phyloP scores from a whole-genome alignment of 2,797 vertebrate genomes.

The Apodemus agrarius region DNA sequence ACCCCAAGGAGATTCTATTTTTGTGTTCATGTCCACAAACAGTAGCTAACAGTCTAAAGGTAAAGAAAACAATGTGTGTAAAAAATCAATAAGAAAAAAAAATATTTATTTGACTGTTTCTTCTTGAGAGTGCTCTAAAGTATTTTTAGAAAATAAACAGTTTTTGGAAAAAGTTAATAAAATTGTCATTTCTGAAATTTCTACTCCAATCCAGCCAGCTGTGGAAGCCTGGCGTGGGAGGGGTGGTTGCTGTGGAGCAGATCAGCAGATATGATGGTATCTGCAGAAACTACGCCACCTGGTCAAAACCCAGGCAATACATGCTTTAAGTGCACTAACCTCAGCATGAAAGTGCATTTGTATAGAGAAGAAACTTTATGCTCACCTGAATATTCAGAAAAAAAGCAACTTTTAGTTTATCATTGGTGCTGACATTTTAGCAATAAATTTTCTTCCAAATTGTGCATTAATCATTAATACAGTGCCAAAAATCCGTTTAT shows the following conservation, averaged over 20 bases:
- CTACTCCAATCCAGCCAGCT: neutral
- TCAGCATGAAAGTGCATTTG: neutral
- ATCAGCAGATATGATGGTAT: neutral
- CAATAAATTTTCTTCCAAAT: slow-evolving; percentile 50
- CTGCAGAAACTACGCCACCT: neutral
- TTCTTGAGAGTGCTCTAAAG: slow-evolving; percentile 14
- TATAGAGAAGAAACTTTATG: neutral
- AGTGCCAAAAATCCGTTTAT: neutral
- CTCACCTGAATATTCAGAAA: neutral
- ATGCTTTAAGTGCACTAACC: neutral
- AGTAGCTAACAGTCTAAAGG: slow-evolving; percentile 13
- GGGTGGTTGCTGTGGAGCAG: neutral
- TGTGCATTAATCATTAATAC: slow-evolving; percentile 12
- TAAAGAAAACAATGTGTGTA: slow-evolving; percentile 27
- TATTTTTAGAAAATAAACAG: slow-evolving; percentile 4
- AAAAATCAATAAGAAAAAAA: slow-evolving; percentile 29
- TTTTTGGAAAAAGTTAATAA: slow-evolving; percentile 7
- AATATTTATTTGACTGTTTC: neutral
- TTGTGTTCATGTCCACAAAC: slow-evolving; percentile 26
- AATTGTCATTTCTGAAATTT: slow-evolving; percentile 1
- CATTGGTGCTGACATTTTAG: neutral
- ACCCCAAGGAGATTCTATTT: neutral
- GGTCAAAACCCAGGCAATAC: neutral
- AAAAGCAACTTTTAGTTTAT: neutral
- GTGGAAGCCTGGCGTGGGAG: neutral